A percentile compares a stretch with the other conserved stretches of the same genome.
Evolutionary conservation across 2,888 invertebrate species (phyloP).

Genomic region (Cotesia congregata): DNA sequence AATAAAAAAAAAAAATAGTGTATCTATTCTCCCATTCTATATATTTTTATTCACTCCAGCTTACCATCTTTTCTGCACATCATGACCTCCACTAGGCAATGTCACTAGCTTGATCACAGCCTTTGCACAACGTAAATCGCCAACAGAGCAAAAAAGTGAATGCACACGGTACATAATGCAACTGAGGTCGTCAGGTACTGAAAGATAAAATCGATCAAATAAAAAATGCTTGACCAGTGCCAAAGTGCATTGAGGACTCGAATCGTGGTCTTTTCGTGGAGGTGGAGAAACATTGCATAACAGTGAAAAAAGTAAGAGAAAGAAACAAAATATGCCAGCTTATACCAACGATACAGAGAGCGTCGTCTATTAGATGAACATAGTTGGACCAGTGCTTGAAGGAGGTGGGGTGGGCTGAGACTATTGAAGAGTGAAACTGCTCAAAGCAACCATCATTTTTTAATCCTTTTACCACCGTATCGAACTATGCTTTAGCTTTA

Average conservation of each 20-base stretch:
- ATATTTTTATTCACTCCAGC: constrained; percentile 20
- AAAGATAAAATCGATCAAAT: constrained; percentile 46
- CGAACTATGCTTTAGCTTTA: constrained; percentile 37
- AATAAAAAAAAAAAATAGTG: constrained; percentile 18
- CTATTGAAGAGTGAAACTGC: constrained; percentile 69
- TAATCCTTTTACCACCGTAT: constrained; percentile 45
- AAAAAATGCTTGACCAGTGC: constrained; percentile 59
- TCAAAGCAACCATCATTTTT: constrained; percentile 67
- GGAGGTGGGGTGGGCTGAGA: constrained; percentile 60
- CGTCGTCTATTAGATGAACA: constrained; percentile 23
- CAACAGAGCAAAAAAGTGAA: constrained; percentile 27
- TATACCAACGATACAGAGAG: not conserved
- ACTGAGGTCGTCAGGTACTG: constrained; percentile 26
- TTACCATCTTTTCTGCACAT: constrained; percentile 43
- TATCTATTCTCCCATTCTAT: constrained; percentile 27
- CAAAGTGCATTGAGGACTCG: constrained; percentile 62
- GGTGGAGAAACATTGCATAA: constrained; percentile 45
- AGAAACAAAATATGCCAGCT: constrained; percentile 17
- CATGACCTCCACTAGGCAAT: constrained; percentile 32
- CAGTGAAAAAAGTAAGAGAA: constrained; percentile 41
- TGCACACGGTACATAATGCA: constrained; percentile 18
- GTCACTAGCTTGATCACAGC: constrained; percentile 30
- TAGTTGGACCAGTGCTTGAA: constrained; percentile 55
- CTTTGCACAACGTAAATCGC: constrained; percentile 42
- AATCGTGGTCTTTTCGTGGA: constrained; percentile 52